phyloP scores from a whole-genome alignment of 2,113 vertebrate genomes.

The Merops nubicus region DNA sequence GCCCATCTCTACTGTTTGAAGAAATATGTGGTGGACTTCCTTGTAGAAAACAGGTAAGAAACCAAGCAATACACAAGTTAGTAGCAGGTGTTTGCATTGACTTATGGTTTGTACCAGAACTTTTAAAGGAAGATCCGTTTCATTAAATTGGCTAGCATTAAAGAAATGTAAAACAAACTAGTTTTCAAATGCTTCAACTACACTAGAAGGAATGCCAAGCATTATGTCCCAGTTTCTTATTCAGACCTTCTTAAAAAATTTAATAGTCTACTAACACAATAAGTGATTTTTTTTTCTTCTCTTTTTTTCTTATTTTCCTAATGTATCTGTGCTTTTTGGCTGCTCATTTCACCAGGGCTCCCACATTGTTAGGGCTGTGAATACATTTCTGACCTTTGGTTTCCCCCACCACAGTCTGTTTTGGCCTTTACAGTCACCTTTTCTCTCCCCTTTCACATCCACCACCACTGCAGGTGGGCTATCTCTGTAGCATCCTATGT shows the following conservation, averaged over 20 bases:
- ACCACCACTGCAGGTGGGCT: slow-evolving; percentile 62
- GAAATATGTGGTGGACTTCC: slow-evolving; percentile 93
- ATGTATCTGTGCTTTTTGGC: slow-evolving; percentile 5
- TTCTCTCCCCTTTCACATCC: slow-evolving; percentile 29
- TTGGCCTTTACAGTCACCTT: slow-evolving; percentile 65
- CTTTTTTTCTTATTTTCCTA: not conserved
- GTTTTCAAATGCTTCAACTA: not conserved
- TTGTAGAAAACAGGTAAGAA: slow-evolving; percentile 91
- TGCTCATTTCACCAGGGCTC: slow-evolving; percentile 31
- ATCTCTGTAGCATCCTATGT: slow-evolving; percentile 66
- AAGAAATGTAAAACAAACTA: not conserved
- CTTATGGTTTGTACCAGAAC: not conserved
- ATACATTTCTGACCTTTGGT: slow-evolving; percentile 60
- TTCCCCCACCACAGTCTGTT: slow-evolving; percentile 49
- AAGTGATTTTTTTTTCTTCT: too few species aligned
- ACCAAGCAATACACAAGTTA: not conserved
- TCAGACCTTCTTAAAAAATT: not conserved
- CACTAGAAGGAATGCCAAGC: not conserved
- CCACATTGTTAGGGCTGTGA: slow-evolving; percentile 35
- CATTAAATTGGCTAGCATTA: not conserved
- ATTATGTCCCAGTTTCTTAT: not conserved
- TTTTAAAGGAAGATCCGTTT: not conserved
- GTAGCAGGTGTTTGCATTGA: not conserved
- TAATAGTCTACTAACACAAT: not conserved
- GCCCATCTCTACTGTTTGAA: slow-evolving; percentile 98